Conservation (phyloP, 2,888 invertebrate species). For the Orchesella flavescens region DNA sequence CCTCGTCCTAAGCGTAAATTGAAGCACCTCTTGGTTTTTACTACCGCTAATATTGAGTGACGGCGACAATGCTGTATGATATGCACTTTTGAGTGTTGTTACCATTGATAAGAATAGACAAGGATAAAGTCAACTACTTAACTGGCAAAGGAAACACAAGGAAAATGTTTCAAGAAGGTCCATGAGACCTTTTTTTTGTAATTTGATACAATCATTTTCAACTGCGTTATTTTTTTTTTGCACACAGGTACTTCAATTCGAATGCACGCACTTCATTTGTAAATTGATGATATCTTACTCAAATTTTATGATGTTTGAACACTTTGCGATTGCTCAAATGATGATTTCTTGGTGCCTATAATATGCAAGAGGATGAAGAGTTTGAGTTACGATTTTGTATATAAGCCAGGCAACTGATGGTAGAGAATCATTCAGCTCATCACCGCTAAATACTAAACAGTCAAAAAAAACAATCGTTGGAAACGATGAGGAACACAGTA, state of each 20-base stretch:
- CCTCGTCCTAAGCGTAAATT: not conserved
- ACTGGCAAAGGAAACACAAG: constrained; percentile 34
- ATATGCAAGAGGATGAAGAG: not conserved
- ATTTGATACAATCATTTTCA: constrained; percentile 42
- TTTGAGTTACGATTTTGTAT: constrained; percentile 29
- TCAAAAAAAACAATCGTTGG: not conserved
- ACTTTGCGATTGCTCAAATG: not conserved
- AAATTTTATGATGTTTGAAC: not conserved
- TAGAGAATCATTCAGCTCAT: constrained; percentile 41
- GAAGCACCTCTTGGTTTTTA: constrained; percentile 3
- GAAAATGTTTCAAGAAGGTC: constrained; percentile 51
- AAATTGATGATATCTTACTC: not conserved
- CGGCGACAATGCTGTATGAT: constrained; percentile 29
- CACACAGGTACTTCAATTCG: not conserved
- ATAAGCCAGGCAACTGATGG: constrained; percentile 19
- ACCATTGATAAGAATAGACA: constrained; percentile 31
- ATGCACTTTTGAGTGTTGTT: constrained; percentile 36
- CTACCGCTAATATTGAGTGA: constrained; percentile 36
- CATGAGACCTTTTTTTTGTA: constrained; percentile 45
- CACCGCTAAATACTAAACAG: not conserved
- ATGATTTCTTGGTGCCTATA: not conserved
- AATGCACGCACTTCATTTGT: not conserved
- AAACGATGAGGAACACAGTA: constrained; percentile 54
- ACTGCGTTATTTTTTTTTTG: not conserved
- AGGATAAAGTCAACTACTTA: constrained; percentile 26